Evolutionary conservation across 2,797 vertebrate species (phyloP), one percentile per base, ranked within the genome.

Genomic region (Chelmon rostratus): DNA sequence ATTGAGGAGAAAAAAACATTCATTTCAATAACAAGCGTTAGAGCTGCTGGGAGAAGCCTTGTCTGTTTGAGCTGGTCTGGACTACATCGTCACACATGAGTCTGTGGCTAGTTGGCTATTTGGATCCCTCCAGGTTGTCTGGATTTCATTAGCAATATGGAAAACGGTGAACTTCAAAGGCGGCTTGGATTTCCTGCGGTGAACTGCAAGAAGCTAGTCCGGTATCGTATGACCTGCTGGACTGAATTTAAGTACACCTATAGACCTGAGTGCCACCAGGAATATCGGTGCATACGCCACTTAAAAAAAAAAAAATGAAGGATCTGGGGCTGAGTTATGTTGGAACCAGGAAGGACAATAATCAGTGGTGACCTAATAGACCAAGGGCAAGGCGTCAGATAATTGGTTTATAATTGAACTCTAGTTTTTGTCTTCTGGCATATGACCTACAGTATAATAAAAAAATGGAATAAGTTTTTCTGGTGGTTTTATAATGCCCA

Each of bases 91-190:
- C 76, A 78, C 62, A 73, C 72, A 74, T 18, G 42, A 76, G 78
- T 88, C 85, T 87, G 77, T 46, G 68, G 74, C 75, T 79, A 57
- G 53, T 84, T 78, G 75, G 68, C 86, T 79, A 50, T 86, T 81
- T 61, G 79, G 78, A 90, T 86, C 61, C 67, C 76, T 85, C 77
- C 59, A 58, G 77, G 68, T 80, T 82, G 88, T 89, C 93, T 95
- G 94, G 91, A 88, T 92, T 94, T 93, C 91, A 95, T 95, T 95
- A 95, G 86, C 91, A 92, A 92, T 92, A 93, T 89, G 91, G 88
- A 94, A 93, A 94, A 90, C 79, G 81, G 88, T 57, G 79, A 83
- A 92, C 93, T 93, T 95, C 93, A 94, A 94, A 95, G 89, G 88
- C 65, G 6, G 79, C 81, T 90, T 84, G 84, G 91, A 94, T 94